A percentile compares a stretch with the other conserved stretches of the same genome.
Evolutionary conservation across 2,888 invertebrate species (phyloP).

Genomic region (Ptilodon capucinus): DNA sequence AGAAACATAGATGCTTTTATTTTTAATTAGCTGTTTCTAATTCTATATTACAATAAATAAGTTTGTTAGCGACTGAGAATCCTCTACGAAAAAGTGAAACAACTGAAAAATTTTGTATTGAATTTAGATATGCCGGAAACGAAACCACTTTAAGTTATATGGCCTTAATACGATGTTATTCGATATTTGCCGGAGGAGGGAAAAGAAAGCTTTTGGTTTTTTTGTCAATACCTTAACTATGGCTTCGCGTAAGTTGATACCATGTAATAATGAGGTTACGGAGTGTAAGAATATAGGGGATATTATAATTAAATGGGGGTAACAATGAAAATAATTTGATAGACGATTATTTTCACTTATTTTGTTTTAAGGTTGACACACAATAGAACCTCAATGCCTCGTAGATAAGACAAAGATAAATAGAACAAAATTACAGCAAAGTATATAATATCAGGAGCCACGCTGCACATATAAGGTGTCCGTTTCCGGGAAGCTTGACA

Average conservation of each 20-base stretch:
- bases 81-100: no score
- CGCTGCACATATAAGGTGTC: constrained; percentile 32
- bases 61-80: no score
- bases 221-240: constrained; percentile 9
- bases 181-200: constrained; percentile 29
- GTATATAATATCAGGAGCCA: constrained; percentile 23
- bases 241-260: constrained; percentile 21
- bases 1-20: no score
- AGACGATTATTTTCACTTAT: background rate
- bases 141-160: constrained; percentile 37
- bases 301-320: background rate
- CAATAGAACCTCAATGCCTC: background rate
- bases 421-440: constrained; percentile 26
- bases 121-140: no score
- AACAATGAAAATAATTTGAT: background rate
- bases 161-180: constrained; percentile 28
- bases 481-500: constrained; percentile 53
- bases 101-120: no score
- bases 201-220: constrained; percentile 13
- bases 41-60: no score
- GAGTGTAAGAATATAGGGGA: background rate
- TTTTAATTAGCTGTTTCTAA: no score
- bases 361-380: background rate
- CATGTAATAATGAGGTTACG: background rate
- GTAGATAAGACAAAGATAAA: constrained; percentile 16